Evolutionary conservation across 2,797 vertebrate species (phyloP), one percentile per base, ranked within the genome.

Genomic region (Anomalospiza imberbis): DNA sequence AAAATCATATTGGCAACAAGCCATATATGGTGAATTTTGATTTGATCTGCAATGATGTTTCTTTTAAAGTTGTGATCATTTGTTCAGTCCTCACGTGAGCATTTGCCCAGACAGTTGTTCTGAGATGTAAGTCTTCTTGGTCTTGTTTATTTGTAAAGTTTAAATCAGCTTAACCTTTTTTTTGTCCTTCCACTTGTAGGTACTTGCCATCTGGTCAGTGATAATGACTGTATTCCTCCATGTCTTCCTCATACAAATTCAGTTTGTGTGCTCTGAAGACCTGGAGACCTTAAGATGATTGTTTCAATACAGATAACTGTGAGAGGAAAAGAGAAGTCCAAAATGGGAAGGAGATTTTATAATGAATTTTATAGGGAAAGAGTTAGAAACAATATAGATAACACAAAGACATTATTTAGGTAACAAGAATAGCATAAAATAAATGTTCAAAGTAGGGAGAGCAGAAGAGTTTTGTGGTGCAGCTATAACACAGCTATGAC

Each of bases 101-200:
- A 57, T 70, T 82, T 83, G 70, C 47, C 17, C 16, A 61, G 54
- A 14, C 2, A 9, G 5, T 32, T 79, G 16, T 72, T 85, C 34
- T 79, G 29, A 4, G 5, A 24, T 57, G 12, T 2, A 40, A 5
- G 3, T 0, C 6, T 29, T 58, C 72, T 44, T n/a, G 15, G 6
- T 54, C 34, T 62, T 75, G 16, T 25, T 36, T 67, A 54, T 75
- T 71, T 60, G 15, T 29, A 66, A 58, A 26, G 20, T 51, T 82
- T 67, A 78, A 26, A 54, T 26, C 18, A 45, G 3, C 19, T 58
- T 45, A 48, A 60, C 0, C 9, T 38, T 36, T 67, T 48, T 34
- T 63, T 57, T 17, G 7, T 63, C 36, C 26, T 66, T 66, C 14
- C 5, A 19, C 13, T 54, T 72, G 17, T n/a, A 36, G 10, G 7